Evolutionary conservation across 2,888 invertebrate genomes (phyloP), one percentile per base, ranked within the genome.

Genomic region (Agonopterix alstromeriana): DNA sequence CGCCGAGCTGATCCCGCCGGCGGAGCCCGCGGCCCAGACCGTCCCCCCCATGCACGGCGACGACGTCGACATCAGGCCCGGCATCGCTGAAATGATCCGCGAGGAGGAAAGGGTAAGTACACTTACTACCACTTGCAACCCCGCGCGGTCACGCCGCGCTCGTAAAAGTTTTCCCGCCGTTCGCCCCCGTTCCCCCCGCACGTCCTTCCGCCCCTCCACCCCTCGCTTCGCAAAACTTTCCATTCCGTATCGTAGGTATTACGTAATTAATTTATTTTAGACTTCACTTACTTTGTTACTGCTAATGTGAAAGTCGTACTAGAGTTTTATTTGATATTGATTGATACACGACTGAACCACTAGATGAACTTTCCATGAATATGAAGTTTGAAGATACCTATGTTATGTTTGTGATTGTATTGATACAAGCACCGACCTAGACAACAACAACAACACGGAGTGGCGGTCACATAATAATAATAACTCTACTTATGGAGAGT

Each of bases 71-170:
- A 96, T 97, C 88, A 95, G 96, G 70, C 97, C 97, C 47, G 97
- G 96, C 86, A 97, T 97, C 90, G 96, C 96, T 56, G 97, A 97
- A 91, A 97, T 97, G 96, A 97, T 97, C 78, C 94, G 97, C 80
- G 97, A 97, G 92, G 97, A 97, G 90, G 97, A 97, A 91, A 91
- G 97, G 95, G 97, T 97, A 83, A 96, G 96, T 95, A 35, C 11
- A 41, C 8, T 2, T 41, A 41, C 11, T 42, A 11, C 40, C n/a
- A 45, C 36, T 17, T 38, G 43, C 27, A 36, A 11, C 49, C 41
- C 40, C 53, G 27, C 49, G 46, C 45, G 35, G 45, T 40, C 48
- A 44, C 53, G 46, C 38, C 46, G 43, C 55, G 56, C 61, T 61
- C 65, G 57, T 53, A 60, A 69, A 77, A 77, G 54, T 77, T 77